A percentile compares a stretch with the other conserved stretches of the same genome.
These are phyloP conservation scores for Aleadryas rufinucha DNA, from an alignment of 2,113 vertebrate genomes.

Conservation along the genomic window DNA sequence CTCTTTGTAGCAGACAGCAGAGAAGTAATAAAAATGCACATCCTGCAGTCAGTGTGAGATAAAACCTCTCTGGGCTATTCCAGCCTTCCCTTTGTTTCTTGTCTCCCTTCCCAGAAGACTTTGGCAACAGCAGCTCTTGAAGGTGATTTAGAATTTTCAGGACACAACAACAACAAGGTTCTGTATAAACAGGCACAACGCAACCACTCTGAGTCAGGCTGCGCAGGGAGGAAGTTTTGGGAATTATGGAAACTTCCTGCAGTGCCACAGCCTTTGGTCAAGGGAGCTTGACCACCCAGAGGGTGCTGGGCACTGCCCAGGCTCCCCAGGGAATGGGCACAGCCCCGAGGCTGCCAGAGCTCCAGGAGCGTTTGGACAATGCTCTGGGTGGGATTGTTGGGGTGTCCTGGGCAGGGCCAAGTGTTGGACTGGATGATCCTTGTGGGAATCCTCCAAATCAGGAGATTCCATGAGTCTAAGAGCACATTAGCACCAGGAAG, in stretches of 20 bases:
- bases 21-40: not conserved
- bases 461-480: too few relatives aligned
- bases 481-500: rapidly evolving
- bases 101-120: not conserved
- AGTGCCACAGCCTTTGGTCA: not conserved
- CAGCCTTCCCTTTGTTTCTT: not conserved
- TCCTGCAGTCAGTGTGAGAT: not conserved
- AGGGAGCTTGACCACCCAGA: not conserved
- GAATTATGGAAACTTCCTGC: not conserved
- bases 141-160: not conserved
- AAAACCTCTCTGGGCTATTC: not conserved
- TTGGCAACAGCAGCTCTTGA: not conserved
- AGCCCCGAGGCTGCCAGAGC: not conserved
- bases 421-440: not conserved
- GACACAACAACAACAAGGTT: not conserved
- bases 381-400: not conserved
- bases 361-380: rapidly evolving
- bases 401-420: not conserved
- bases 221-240: too few relatives aligned
- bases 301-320: not conserved
- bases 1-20: not conserved
- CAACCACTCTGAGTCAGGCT: not conserved
- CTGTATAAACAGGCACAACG: not conserved
- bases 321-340: not conserved
- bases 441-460: not conserved